A percentile compares a stretch with the other conserved stretches of the same genome.
These are phyloP conservation scores for Aspiorhynchus laticeps DNA, from an alignment of 2,113 vertebrate genomes.

Conservation along the genomic window DNA sequence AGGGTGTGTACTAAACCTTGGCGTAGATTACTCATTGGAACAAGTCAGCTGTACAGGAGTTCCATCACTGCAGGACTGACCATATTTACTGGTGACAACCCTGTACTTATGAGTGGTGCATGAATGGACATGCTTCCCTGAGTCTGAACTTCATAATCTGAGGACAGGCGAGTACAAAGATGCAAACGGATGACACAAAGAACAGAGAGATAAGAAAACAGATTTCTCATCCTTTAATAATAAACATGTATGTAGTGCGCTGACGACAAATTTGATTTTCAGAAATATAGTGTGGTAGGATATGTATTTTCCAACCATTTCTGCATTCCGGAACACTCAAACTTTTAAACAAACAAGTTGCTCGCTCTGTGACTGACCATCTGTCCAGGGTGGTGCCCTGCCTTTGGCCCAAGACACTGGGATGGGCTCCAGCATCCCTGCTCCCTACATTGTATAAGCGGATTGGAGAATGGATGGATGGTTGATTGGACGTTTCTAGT, in stretches of 20 bases:
- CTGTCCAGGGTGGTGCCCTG: neutral
- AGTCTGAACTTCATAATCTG: constrained; percentile 2
- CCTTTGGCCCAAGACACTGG: neutral
- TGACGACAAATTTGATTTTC: neutral
- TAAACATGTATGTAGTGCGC: neutral
- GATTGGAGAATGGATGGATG: neutral
- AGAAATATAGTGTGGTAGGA: neutral
- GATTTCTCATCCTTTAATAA: neutral
- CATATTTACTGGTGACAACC: constrained; percentile 11
- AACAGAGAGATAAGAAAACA: constrained; percentile 1
- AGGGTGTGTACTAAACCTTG: constrained; percentile 64
- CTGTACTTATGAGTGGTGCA: constrained; percentile 61
- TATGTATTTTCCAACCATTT: neutral
- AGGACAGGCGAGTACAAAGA: neutral
- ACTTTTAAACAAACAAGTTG: constrained; percentile 2
- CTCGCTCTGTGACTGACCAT: neutral
- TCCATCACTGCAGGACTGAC: constrained; percentile 13
- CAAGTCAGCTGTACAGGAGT: neutral
- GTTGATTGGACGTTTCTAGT: neutral
- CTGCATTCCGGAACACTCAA: neutral
- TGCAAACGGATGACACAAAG: neutral
- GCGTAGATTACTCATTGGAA: constrained; percentile 19
- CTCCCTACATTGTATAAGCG: neutral
- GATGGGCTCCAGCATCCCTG: neutral
- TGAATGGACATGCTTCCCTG: neutral